Evolutionary conservation across 2,113 vertebrate genomes (phyloP).

Genomic region (Amphiprion percula): DNA sequence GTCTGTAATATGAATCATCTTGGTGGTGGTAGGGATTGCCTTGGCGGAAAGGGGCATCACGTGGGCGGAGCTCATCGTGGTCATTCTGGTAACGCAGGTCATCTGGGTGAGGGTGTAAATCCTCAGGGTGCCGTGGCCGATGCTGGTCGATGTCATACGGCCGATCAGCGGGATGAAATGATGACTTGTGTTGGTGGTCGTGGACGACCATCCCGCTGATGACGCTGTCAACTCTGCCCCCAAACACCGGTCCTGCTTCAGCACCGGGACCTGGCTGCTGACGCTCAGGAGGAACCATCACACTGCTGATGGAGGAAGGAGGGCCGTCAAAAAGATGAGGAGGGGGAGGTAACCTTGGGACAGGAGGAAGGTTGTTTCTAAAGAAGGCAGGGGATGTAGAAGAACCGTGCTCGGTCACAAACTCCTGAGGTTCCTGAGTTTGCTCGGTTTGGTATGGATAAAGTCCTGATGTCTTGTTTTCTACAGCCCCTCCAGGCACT

Average conservation of each 20-base stretch:
- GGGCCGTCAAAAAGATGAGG: constrained; percentile 57
- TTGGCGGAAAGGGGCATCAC: constrained; percentile 10
- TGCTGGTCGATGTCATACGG: constrained; percentile 16
- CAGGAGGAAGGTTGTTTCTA: constrained; percentile 73
- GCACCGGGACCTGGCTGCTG: not conserved
- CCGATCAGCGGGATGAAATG: constrained; percentile 42
- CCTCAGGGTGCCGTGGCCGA: constrained; percentile 19
- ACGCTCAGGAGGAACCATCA: constrained; percentile 33
- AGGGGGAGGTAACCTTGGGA: constrained; percentile 78
- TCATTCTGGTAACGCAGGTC: constrained; percentile 77
- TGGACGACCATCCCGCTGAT: constrained; percentile 72
- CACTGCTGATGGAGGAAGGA: not conserved
- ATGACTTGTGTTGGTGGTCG: constrained; percentile 78
- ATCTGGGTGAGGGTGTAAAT: constrained; percentile 49
- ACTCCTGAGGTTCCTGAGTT: constrained; percentile 31
- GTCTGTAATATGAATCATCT: constrained; percentile 41
- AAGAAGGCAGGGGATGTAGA: constrained; percentile 57
- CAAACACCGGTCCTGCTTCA: not conserved
- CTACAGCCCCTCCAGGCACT: constrained; percentile 28
- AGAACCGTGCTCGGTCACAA: constrained; percentile 40
- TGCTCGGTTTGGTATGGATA: constrained; percentile 66
- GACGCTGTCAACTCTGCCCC: constrained; percentile 26
- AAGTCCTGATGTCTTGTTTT: constrained; percentile 35
- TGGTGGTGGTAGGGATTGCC: constrained; percentile 43
- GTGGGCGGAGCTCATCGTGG: constrained; percentile 17